Evolutionary conservation across 2,113 vertebrate genomes (phyloP).

Genomic region (Corythoichthys intestinalis): DNA sequence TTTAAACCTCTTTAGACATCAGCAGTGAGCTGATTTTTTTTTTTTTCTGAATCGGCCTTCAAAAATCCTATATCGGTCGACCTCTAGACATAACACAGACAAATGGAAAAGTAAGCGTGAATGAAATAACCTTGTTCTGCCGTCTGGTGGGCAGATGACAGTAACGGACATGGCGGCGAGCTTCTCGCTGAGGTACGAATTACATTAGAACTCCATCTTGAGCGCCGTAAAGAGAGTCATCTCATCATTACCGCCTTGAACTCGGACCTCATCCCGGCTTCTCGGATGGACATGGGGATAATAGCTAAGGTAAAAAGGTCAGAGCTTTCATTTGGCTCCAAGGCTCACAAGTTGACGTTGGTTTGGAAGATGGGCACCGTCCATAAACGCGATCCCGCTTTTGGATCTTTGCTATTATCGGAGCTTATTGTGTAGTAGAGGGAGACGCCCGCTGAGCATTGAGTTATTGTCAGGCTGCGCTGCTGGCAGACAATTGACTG

Average conservation of each 20-base stretch:
- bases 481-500: constrained; percentile 46
- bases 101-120: not conserved
- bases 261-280: constrained; percentile 7
- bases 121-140: not conserved
- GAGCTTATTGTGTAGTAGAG: constrained; percentile 27
- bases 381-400: constrained; percentile 7
- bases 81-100: not conserved
- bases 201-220: not conserved
- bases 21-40: too few species aligned
- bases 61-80: too few species aligned
- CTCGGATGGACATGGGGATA: not conserved
- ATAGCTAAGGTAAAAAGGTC: constrained; percentile 26
- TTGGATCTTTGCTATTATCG: constrained; percentile 27
- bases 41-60: too few species aligned
- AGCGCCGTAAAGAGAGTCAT: not conserved
- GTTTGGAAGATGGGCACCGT: too few species aligned
- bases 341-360: constrained; percentile 10
- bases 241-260: constrained; percentile 12
- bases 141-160: not conserved
- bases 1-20: too few species aligned
- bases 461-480: constrained; percentile 27
- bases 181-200: not conserved
- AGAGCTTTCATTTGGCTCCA: constrained; percentile 9
- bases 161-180: not conserved
- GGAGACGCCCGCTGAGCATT: constrained; percentile 36